Evolutionary conservation across 2,113 vertebrate species (phyloP).

Genomic region (Galbula dea): DNA sequence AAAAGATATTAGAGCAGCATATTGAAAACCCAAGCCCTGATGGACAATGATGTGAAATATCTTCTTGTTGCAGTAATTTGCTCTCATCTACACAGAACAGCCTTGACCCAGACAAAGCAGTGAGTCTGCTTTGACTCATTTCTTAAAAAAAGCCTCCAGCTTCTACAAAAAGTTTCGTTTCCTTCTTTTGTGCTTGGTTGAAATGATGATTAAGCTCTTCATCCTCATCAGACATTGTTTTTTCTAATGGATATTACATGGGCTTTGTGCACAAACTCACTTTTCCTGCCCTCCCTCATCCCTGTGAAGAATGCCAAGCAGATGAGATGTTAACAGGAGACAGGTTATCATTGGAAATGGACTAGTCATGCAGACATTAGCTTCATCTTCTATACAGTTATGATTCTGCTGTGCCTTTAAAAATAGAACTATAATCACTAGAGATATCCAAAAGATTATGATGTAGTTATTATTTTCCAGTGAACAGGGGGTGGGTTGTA

Average conservation of each 20-base stretch:
- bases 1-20: not conserved
- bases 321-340: not conserved
- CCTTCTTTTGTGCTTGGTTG: not conserved
- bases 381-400: not conserved
- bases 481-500: not conserved
- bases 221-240: not conserved
- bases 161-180: not conserved
- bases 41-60: not conserved
- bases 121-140: not conserved
- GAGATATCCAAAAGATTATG: not conserved
- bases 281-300: not conserved
- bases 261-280: not conserved
- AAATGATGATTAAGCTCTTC: not conserved
- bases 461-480: not conserved
- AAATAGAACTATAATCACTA: not conserved
- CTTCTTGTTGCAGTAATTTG: not conserved
- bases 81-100: not conserved
- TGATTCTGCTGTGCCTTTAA: not conserved
- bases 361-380: not conserved
- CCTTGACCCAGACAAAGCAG: not conserved
- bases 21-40: not conserved
- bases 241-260: not conserved
- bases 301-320: not conserved
- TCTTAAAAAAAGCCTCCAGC: not conserved
- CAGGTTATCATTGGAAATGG: not conserved